Evolutionary conservation across 2,797 vertebrate species (phyloP).

Genomic region (Hydrolagus colliei): DNA sequence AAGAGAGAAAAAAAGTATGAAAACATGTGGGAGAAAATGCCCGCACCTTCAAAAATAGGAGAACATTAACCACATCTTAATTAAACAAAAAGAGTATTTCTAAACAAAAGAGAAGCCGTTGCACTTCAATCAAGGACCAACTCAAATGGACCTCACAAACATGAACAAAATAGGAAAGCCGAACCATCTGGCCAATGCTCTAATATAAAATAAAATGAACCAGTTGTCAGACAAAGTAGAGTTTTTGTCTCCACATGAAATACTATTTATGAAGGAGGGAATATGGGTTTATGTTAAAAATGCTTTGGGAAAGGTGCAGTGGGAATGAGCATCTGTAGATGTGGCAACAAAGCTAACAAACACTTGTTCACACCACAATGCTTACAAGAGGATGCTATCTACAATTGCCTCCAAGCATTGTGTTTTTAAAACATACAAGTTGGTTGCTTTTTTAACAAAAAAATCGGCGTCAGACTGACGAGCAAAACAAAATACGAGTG

Average conservation of each 20-base stretch:
- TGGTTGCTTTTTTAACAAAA: too few relatives aligned
- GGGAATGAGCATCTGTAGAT: not conserved
- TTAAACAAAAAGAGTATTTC: not conserved
- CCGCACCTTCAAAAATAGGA: too few relatives aligned
- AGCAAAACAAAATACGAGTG: not conserved
- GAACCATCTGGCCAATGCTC: too few relatives aligned
- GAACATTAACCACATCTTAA: not conserved
- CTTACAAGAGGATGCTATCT: too few relatives aligned
- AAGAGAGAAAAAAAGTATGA: not conserved
- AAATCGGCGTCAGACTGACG: too few relatives aligned
- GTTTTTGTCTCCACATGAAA: too few relatives aligned
- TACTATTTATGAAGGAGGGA: not conserved
- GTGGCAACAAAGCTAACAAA: not conserved
- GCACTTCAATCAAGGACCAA: not conserved
- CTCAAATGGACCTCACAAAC: not conserved
- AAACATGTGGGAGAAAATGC: too few relatives aligned
- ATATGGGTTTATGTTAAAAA: not conserved
- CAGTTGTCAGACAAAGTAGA: too few relatives aligned
- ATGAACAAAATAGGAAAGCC: too few relatives aligned
- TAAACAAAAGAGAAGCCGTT: not conserved
- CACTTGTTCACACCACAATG: not conserved
- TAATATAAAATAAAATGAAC: too few relatives aligned
- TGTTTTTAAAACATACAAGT: not conserved
- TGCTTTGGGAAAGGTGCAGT: not conserved
- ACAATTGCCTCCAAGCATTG: not conserved